Base-by-base conservation (phyloP, 2,113 vertebrate species). In the Gavia stellata region DNA sequence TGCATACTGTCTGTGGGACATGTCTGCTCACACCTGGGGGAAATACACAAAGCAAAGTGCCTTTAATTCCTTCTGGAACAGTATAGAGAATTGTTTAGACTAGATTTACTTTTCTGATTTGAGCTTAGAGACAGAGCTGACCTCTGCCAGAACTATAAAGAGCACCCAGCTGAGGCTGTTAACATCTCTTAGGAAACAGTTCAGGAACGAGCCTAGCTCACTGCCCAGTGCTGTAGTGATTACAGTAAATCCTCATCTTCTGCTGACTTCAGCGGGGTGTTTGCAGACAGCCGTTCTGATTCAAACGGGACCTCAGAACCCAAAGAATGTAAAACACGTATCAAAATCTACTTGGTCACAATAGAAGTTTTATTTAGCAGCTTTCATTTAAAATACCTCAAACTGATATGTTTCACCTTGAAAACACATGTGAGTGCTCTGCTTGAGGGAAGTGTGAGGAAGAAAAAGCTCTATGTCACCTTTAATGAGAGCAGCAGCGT, bases 61-160 rank as follows among this genome's bases (percentile, higher is more conserved):
- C 72, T 89, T 97, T 97, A 97, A 96, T 96, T 97, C 81, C 88
- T 95, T 67, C 86, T 97, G 94, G 90, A 96, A 96, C 96, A 95
- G 91, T 86, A 90, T 61, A 94, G 90, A 88, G 93, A 81, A 95
- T 96, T 97, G 97, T 96, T 97, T 97, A 97, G 88, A 90, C 94
- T 97, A 94, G 87, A 91, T 95, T 96, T 97, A 86, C 90, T 94
- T 94, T 92, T 93, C 90, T 96, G 95, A 97, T 96, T 96, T 97
- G 92, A 82, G 83, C 91, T 94, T 95, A 79, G 93, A 96, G 94
- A 94, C 96, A 90, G 91, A 95, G 52, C 67, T 97, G 96, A 97
- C 96, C 94, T 96, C 92, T 96, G 92, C 95, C 96, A 97, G 86
- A 88, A 94, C 90, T 96, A 96, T 88, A 95, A 97, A 96, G 88